Conservation (phyloP, 2,888 invertebrate species). For the Apomyelois bistriatella region DNA sequence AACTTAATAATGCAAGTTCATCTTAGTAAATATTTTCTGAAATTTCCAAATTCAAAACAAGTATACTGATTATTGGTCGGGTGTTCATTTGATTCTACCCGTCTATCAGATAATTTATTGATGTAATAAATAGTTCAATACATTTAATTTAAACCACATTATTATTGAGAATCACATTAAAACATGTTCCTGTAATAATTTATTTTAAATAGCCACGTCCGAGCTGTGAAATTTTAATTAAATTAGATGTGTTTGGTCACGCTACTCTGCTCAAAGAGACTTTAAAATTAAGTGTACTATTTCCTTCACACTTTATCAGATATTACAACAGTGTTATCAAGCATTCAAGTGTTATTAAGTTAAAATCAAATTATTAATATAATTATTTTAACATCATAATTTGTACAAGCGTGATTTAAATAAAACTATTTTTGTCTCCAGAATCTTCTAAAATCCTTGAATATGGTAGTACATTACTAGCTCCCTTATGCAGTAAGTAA, state of each 20-base stretch:
- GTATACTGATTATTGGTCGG: background rate
- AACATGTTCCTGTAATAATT: background rate
- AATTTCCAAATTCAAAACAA: no score
- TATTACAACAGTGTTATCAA: no score
- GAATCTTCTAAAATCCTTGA: no score
- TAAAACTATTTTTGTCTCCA: no score
- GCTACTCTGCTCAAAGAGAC: background rate
- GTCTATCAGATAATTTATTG: background rate
- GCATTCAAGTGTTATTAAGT: no score
- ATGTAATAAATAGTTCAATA: slow-evolving; percentile 13
- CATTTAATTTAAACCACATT: slow-evolving; percentile 2
- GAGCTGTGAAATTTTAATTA: slow-evolving; percentile 5
- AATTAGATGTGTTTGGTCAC: slow-evolving; percentile 9
- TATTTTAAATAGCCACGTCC: background rate
- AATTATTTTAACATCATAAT: no score
- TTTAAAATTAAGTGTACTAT: background rate
- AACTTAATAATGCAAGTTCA: background rate
- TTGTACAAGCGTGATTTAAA: no score
- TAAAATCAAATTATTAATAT: no score
- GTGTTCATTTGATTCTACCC: background rate
- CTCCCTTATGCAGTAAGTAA: no score
- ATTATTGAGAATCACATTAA: slow-evolving; percentile 6
- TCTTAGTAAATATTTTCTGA: background rate
- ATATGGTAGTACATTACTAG: no score
- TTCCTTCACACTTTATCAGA: background rate